A percentile compares a stretch with the other conserved stretches of the same genome.
Conservation (phyloP, 2,888 invertebrate genomes). For the Lepas anatifera region DNA sequence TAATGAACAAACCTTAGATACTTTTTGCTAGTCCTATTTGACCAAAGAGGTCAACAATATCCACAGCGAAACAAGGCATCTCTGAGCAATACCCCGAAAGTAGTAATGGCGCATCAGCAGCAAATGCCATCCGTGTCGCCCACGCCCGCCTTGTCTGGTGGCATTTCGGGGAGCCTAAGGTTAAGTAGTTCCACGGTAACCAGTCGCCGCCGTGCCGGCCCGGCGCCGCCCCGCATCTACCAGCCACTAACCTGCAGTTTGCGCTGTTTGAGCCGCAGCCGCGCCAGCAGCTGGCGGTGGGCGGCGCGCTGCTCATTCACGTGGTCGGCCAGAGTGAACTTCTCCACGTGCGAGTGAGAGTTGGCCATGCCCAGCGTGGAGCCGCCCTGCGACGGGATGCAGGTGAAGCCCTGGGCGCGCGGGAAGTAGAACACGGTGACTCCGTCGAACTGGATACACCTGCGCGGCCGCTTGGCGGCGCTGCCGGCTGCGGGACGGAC, state of each 20-base stretch:
- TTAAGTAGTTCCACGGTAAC: too few species aligned
- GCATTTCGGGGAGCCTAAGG: too few species aligned
- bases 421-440: slow-evolving; percentile 94
- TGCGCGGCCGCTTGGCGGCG: slow-evolving; percentile 10
- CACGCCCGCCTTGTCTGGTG: too few species aligned
- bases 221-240: not conserved
- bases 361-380: slow-evolving; percentile 76
- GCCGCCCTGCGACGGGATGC: slow-evolving; percentile 64
- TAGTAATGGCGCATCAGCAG: too few species aligned
- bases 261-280: not conserved
- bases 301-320: slow-evolving; percentile 74
- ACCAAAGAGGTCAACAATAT: too few species aligned
- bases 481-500: slow-evolving; percentile 3
- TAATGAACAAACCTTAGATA: too few species aligned
- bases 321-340: slow-evolving; percentile 76
- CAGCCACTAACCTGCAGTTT: not conserved
- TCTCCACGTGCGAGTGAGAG: slow-evolving; percentile 51
- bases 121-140: too few species aligned
- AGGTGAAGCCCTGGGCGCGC: slow-evolving; percentile 73
- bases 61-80: too few species aligned
- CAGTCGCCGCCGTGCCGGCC: too few species aligned
- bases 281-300: slow-evolving; percentile 54
- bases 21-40: too few species aligned
- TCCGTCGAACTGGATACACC: slow-evolving; percentile 65
- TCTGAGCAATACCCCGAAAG: too few species aligned